Base-by-base conservation (phyloP, 2,888 invertebrate species). In the Ornithoptera priamus region DNA sequence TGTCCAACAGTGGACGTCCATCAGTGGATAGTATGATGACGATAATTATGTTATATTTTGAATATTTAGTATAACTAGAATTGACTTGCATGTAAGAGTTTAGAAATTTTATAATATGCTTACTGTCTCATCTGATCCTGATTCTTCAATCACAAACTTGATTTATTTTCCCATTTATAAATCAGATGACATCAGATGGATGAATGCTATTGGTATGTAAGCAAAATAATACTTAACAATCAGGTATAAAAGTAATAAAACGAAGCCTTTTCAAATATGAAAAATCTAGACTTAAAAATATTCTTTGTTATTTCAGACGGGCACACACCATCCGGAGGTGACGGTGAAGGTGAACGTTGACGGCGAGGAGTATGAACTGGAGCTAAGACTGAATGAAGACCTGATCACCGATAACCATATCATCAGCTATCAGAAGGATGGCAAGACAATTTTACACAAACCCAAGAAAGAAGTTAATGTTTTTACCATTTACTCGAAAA, bases 361-460 rank as follows among this genome's bases (percentile, higher is more conserved):
- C 77, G 95, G 95, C 62, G 93, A 94, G 81, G 93, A 95, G 74
- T 93, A 95, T 77, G 85, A 95, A 69, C 89, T 97, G 76, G 96
- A 97, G 84, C 93, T 97, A 71, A 93, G 94, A 78, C 92, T 96
- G 81, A 97, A 96, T 88, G 93, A 94, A 78, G 94, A 95, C 76
- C 93, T 97, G 76, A 92, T 97, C 73, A 93, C 96, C 0, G 93
- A 93, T 71, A 94, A 94, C 74, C 96, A 96, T 82, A 93, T 95
- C 78, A 88, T 94, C 76, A 93, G 91, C 76, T 93, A 94, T 81
- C 95, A 95, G 82, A 85, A 93, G 76, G 85, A 85, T 85, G 95
- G 83, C 18, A 84, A 91, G 81, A 91, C 93, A 74, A 92, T 94
- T 60, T 81, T 93, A 57, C 89, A 93, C 76, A 93, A 85, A 80